These are phyloP conservation scores for Synanthedon formicaeformis DNA, from an alignment of 2,888 invertebrate species.

Conservation along the genomic window DNA sequence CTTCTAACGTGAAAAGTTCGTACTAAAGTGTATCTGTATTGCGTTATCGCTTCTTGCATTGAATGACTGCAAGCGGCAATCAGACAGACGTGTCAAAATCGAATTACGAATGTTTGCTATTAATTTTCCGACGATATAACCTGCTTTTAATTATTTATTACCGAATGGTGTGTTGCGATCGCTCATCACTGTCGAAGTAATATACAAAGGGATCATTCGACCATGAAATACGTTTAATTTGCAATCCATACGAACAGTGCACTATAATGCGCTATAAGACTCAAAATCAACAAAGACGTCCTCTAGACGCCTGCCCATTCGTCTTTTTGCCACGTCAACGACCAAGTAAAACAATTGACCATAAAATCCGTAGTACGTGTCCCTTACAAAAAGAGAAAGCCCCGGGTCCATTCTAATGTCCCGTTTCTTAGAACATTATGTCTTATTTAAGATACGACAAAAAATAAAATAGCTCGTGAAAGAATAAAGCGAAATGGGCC, in stretches of 20 bases:
- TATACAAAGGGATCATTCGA: conserved; percentile 21
- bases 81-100: not conserved
- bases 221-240: conserved; percentile 32
- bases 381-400: conserved; percentile 61
- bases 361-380: conserved; percentile 63
- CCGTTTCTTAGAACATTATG: conserved; percentile 67
- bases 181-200: conserved; percentile 16
- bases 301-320: not conserved
- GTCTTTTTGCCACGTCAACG: conserved; percentile 45
- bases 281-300: not conserved
- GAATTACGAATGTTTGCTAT: not conserved
- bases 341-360: conserved; percentile 63
- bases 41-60: not conserved
- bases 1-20: not conserved
- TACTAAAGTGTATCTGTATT: not conserved
- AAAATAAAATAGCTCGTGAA: conserved; percentile 54
- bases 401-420: conserved; percentile 52
- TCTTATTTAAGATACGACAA: conserved; percentile 65
- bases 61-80: not conserved
- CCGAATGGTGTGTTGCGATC: conserved; percentile 1
- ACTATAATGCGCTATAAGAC: conserved; percentile 11
- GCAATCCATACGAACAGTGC: conserved; percentile 11
- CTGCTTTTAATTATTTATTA: not conserved
- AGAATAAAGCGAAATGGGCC: conserved; percentile 58
- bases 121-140: not conserved